phyloP scores from a whole-genome alignment of 2,888 invertebrate genomes.

The Orchestes rusci region DNA sequence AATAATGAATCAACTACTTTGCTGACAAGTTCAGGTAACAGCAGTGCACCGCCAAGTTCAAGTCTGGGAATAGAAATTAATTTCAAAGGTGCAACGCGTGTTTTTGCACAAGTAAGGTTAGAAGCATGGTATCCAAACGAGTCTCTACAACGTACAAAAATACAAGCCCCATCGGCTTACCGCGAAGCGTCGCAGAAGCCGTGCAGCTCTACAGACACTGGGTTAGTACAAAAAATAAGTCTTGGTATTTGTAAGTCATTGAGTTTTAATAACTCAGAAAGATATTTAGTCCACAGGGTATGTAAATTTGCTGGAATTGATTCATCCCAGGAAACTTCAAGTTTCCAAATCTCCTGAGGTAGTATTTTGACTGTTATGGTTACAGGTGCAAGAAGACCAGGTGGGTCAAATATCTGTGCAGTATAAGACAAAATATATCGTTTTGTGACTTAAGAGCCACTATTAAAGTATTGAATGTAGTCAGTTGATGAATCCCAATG shows the following conservation, averaged over 20 bases:
- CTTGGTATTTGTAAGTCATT: slow-evolving; percentile 1
- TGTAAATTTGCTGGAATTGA: slow-evolving; percentile 2
- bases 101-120: slow-evolving; percentile 3
- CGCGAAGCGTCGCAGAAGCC: slow-evolving; percentile 6
- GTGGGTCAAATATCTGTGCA: slow-evolving; percentile 3
- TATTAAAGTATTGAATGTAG: not conserved
- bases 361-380: slow-evolving; percentile 3
- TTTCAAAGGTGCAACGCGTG: slow-evolving; percentile 8
- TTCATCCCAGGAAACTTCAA: slow-evolving; percentile 4
- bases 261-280: slow-evolving; percentile 1
- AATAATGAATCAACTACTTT: not conserved
- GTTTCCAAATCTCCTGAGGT: slow-evolving; percentile 2
- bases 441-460: not conserved
- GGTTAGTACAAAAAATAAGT: not conserved
- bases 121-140: not conserved
- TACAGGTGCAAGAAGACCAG: slow-evolving; percentile 1
- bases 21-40: slow-evolving; percentile 3
- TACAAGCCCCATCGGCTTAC: slow-evolving; percentile 4
- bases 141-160: slow-evolving; percentile 1
- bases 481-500: slow-evolving; percentile 1
- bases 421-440: slow-evolving; percentile 6
- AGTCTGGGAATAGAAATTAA: slow-evolving; percentile 5
- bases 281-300: slow-evolving; percentile 1
- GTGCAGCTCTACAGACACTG: not conserved
- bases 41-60: slow-evolving; percentile 5